Base-by-base conservation (phyloP, 2,113 vertebrate species). In the Chionis minor region DNA sequence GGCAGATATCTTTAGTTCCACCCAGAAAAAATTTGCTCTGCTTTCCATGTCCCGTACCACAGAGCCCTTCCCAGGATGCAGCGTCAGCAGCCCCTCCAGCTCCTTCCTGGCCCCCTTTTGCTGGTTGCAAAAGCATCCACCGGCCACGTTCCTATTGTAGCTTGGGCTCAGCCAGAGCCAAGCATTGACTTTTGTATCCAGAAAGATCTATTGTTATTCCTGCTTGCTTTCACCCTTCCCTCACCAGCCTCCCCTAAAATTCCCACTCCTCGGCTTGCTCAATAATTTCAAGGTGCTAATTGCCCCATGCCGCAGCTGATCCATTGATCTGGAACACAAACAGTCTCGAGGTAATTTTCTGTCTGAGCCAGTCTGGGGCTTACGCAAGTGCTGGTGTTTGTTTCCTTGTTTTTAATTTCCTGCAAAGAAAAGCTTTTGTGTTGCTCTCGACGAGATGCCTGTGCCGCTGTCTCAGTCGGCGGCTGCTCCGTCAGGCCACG, bases 381-480 rank as follows among this genome's bases (percentile, higher is more conserved):
- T 90, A 83, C 10, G 22, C 84, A 92, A 91, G 66, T 20, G 86
- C 89, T 92, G 90, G 32, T 89, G 89, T 90, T 97, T 92, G 81
- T 95, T 94, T 73, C 84, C 91, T 96, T 95, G 94, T 61, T 80
- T 92, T 95, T 94, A 80, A 95, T 97, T 94, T 90, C 96, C 94
- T 90, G 86, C 86, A 86, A 94, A 95, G 85, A 82, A 91, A 92
- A 91, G 92, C 97, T 95, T 94, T 96, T 95, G 86, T 95, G 87
- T 58, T 51, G 81, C 62, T 89, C 78, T 91, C 22, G 3, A 26
- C 59, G 45, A 95, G 89, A 91, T 82, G 84, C 88, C 85, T 44
- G 63, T 3, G 67, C 79, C 61, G 45, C 18, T 32, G 56, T 77
- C 70, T 65, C 75, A 6, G 51, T 35, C 44, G 2, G 35, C 1